phyloP scores from a whole-genome alignment of 2,113 vertebrate species.

The Tamias sibiricus region DNA sequence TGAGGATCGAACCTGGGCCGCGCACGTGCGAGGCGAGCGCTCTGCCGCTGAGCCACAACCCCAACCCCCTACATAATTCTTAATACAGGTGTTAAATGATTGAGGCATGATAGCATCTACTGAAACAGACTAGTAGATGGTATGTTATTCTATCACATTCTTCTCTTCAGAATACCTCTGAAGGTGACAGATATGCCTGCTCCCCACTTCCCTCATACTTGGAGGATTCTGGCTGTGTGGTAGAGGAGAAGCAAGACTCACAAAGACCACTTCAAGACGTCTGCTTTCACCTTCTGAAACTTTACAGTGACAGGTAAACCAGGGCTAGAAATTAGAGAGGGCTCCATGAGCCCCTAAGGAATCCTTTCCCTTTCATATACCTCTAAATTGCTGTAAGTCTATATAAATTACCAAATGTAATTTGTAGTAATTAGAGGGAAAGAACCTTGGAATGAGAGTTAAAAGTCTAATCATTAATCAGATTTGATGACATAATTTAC shows the following conservation, averaged over 20 bases:
- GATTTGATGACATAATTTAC: neutral
- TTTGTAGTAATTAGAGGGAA: neutral
- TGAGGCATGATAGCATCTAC: neutral
- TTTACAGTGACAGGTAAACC: conserved; percentile 96
- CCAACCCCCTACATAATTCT: neutral
- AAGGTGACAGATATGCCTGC: conserved; percentile 91
- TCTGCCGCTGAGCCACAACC: too few species aligned
- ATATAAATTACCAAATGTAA: neutral
- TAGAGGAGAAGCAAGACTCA: conserved; percentile 83
- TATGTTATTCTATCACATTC: conserved; percentile 14
- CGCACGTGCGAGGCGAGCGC: too few species aligned
- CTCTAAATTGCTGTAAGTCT: neutral
- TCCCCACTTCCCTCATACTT: conserved; percentile 94
- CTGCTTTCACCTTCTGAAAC: conserved; percentile 97
- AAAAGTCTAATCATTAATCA: neutral
- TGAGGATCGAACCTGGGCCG: too few species aligned
- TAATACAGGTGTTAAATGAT: neutral
- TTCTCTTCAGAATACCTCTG: conserved; percentile 87
- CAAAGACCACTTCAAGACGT: conserved; percentile 90
- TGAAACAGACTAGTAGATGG: neutral
- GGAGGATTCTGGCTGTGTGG: conserved; percentile 82
- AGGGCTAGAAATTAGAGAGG: neutral
- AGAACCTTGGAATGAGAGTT: neutral
- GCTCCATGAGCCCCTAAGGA: neutral
- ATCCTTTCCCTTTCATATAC: neutral